Evolutionary conservation across 53 echinoderm and acorn worm genomes (phyloP).

Genomic region (Glandiceps talaboti): DNA sequence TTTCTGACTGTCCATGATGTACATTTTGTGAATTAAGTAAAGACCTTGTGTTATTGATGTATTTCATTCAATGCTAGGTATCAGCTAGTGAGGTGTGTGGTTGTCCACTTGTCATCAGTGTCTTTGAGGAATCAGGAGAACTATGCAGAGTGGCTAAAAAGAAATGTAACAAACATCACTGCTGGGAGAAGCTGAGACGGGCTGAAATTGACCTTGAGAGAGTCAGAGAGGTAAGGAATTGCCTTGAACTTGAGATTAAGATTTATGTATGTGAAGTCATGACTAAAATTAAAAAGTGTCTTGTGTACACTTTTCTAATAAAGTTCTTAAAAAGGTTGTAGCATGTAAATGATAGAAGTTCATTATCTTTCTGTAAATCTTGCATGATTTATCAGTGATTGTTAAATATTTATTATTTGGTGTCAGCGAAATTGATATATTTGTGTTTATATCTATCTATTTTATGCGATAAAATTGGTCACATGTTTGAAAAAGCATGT

Average conservation of each 20-base stretch:
- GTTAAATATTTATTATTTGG: too few relatives aligned
- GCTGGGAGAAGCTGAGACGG: constrained; percentile 93
- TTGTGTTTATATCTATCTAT: too few relatives aligned
- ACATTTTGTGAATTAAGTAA: not conserved
- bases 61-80: constrained; percentile 55
- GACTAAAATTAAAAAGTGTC: too few relatives aligned
- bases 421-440: too few relatives aligned
- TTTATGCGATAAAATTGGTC: too few relatives aligned
- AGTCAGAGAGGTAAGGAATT: constrained; percentile 69
- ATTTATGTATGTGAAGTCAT: too few relatives aligned
- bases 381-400: too few relatives aligned
- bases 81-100: constrained; percentile 79
- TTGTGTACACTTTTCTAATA: too few relatives aligned
- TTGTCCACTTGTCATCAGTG: constrained; percentile 70
- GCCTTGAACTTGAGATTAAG: not conserved
- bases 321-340: too few relatives aligned
- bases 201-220: constrained; percentile 95
- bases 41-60: not conserved
- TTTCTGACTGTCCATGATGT: not conserved
- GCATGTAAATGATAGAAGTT: too few relatives aligned
- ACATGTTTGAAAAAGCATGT: too few relatives aligned
- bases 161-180: constrained; percentile 83
- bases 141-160: constrained; percentile 74
- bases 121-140: constrained; percentile 63
- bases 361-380: too few relatives aligned